A percentile compares a stretch with the other conserved stretches of the same genome.
Evolutionary conservation across 1,140 invertebrate species (phyloP).

Genomic region (Oryctes rhinoceros): DNA sequence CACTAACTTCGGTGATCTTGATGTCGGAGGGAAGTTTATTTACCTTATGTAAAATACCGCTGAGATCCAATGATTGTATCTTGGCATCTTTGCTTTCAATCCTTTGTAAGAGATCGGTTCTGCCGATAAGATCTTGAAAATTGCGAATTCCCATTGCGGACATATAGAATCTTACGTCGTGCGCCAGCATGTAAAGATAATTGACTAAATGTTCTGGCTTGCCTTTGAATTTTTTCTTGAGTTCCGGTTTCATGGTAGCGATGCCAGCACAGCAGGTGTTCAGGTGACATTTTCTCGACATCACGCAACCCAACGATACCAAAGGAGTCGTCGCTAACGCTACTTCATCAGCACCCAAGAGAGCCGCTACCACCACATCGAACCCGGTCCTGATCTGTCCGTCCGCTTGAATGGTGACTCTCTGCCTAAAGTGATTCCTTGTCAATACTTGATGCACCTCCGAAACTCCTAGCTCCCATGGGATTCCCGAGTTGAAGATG

Average conservation of each 20-base stretch:
- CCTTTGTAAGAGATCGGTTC: constrained; percentile 86
- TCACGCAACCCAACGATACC: constrained; percentile 96
- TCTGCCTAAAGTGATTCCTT: constrained; percentile 94
- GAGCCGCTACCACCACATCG: constrained; percentile 93
- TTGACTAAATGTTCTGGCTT: constrained; percentile 98
- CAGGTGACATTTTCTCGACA: constrained; percentile 99
- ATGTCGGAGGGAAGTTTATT: constrained; percentile 77
- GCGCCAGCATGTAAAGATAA: constrained; percentile 96
- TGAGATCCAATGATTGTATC: constrained; percentile 85
- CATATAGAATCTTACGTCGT: constrained; percentile 93
- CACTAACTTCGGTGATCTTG: constrained; percentile 87
- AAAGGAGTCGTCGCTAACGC: constrained; percentile 98
- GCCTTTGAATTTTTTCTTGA: constrained; percentile 95
- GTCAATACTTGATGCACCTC: constrained; percentile 98
- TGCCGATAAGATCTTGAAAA: constrained; percentile 88
- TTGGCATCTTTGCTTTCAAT: constrained; percentile 72
- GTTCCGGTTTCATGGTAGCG: constrained; percentile 94
- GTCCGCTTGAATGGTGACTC: constrained; percentile 94
- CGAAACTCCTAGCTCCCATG: constrained; percentile 96
- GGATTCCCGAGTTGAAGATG: constrained; percentile 92
- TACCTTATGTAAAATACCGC: constrained; percentile 80
- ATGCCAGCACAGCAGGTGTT: constrained; percentile 99
- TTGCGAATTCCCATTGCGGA: constrained; percentile 78
- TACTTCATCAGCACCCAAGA: constrained; percentile 97
- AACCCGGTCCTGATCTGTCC: constrained; percentile 93